Percentiles rank a stretch among this genome's conserved stretches.
Evolutionary conservation across 2,113 vertebrate species (phyloP).

Genomic region (Okapia johnstoni): DNA sequence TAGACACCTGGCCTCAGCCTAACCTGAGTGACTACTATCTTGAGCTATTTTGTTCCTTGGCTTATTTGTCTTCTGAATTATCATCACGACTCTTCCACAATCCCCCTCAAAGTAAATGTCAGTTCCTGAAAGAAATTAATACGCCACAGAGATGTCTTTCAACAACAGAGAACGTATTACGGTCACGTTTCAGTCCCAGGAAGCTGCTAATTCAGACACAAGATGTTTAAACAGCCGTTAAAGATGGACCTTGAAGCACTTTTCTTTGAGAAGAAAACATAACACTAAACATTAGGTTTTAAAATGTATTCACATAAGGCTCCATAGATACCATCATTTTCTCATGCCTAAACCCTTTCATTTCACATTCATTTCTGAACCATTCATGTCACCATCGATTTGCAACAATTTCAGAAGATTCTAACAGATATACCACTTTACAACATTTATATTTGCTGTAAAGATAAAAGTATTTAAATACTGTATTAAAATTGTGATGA

Average conservation of each 20-base stretch:
- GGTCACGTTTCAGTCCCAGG: background rate
- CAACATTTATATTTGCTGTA: background rate
- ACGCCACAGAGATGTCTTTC: background rate
- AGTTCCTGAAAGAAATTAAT: slow-evolving; percentile 43
- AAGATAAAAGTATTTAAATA: background rate
- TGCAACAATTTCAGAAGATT: slow-evolving; percentile 13
- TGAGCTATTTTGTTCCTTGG: background rate
- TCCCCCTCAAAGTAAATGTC: slow-evolving; percentile 46
- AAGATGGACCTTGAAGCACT: slow-evolving; percentile 42
- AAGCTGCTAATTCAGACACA: slow-evolving; percentile 54
- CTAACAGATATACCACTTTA: background rate
- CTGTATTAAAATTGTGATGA: background rate
- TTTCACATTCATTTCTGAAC: slow-evolving; percentile 19
- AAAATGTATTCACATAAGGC: background rate
- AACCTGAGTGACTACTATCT: background rate
- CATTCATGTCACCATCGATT: slow-evolving; percentile 1
- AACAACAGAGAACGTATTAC: background rate
- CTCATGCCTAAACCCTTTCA: background rate
- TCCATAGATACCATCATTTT: background rate
- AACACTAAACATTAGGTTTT: slow-evolving; percentile 35
- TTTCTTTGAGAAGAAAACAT: slow-evolving; percentile 54
- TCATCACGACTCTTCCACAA: background rate
- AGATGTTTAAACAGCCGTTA: slow-evolving; percentile 46
- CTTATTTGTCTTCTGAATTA: slow-evolving; percentile 6
- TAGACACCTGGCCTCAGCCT: background rate